Base-by-base conservation (phyloP, 2,888 invertebrate species). In the Meliscaeva auricollis region DNA sequence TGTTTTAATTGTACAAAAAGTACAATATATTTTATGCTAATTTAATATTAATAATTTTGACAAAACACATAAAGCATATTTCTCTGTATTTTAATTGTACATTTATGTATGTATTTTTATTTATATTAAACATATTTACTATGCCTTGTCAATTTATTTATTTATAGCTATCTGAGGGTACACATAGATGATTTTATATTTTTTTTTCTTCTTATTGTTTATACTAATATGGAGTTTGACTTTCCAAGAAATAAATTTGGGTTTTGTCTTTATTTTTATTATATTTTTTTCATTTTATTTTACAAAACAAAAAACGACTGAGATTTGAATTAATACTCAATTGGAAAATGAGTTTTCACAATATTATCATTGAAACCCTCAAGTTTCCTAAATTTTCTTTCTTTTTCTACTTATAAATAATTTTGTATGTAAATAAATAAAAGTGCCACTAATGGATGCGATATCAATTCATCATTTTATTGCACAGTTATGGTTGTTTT, bases 61-160 rank as follows among this genome's bases (percentile, higher is more conserved):
- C 54, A 60, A 80, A 79, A 79, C 66, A 80, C 75, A 72, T 66
- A 79, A 84, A 80, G 80, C 84, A 70, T 72, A 26, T 80, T 80
- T 75, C 58, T 35, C 52, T 73, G 54, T 48, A 60, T 76, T 60
- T 64, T 0, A 13, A 41, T 73, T 66, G 38, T 58, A 32, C 38
- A 69, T 60, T n/a, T 17, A 44, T 52, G 15, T 26, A 38, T n/a
- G n/a, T 46, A 41, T 54, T 30, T 54, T n/a, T 2, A 44, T n/a
- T 66, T 66, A 32, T 35, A n/a, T 60, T 46, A 38, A 38, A 41
- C 35, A 68, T 26, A 26, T 3, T 3, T 26, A 26, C 4, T 68
- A 68, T 41, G 46, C 56, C 46, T 72, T 64, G 17, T 62, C 41
- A 73, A 15, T 35, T 20, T 48, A 20, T 11, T 11, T 38, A 41